These are phyloP conservation scores for Perca flavescens DNA, from an alignment of 2,113 vertebrate genomes.

Conservation along the genomic window DNA sequence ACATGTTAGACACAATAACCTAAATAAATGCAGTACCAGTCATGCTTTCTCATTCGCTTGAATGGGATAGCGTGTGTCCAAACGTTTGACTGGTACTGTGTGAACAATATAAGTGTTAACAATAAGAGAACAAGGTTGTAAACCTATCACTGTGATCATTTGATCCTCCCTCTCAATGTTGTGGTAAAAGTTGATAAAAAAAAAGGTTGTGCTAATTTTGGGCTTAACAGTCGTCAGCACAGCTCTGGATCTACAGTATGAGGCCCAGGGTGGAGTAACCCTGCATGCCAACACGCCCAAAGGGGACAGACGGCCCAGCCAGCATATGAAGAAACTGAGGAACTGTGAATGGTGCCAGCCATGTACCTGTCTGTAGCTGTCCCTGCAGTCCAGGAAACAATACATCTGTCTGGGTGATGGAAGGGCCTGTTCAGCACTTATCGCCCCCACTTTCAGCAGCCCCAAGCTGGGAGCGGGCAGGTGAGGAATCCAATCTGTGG, in stretches of 20 bases:
- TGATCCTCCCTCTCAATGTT: too few species aligned
- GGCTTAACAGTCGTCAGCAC: not conserved
- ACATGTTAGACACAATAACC: too few species aligned
- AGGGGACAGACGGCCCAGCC: conserved; percentile 34
- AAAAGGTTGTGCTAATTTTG: conserved; percentile 19
- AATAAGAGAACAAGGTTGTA: not conserved
- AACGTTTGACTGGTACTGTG: too few species aligned
- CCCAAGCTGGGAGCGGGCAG: conserved; percentile 2
- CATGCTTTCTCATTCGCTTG: too few species aligned
- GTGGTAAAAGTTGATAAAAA: not conserved
- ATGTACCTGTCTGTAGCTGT: conserved; percentile 54
- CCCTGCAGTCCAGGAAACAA: conserved; percentile 71
- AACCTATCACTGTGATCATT: not conserved
- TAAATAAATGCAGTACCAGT: too few species aligned
- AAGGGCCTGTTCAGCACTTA: conserved; percentile 59
- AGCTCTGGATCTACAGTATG: conserved; percentile 10
- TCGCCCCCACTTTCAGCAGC: conserved; percentile 39
- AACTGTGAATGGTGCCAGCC: too few species aligned
- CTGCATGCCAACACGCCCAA: conserved; percentile 38
- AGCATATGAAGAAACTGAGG: conserved; percentile 68
- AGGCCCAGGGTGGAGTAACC: conserved; percentile 45
- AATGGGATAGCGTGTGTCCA: too few species aligned
- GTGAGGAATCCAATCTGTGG: too few species aligned
- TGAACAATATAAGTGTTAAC: too few species aligned
- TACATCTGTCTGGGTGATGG: conserved; percentile 77